A percentile compares a stretch with the other conserved stretches of the same genome.
Evolutionary conservation across 1,140 invertebrate genomes (phyloP).

Genomic region (Saccostrea cuccullata): DNA sequence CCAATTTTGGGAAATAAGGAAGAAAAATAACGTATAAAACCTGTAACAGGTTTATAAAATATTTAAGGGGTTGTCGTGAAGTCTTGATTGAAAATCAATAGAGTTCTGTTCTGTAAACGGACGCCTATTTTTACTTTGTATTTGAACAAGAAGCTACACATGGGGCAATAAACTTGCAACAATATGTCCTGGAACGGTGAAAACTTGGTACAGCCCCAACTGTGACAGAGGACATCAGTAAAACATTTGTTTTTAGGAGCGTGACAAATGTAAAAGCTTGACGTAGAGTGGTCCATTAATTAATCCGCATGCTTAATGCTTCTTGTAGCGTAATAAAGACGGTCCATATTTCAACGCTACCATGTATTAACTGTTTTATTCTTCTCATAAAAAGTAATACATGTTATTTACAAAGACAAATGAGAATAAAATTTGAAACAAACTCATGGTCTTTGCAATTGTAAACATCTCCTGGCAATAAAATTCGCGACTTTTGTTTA

Average conservation of each 20-base stretch:
- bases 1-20: neutral
- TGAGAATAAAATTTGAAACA: neutral
- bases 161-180: neutral
- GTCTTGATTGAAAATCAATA: constrained; percentile 28
- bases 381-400: neutral
- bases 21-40: neutral
- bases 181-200: neutral
- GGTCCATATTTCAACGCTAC: neutral
- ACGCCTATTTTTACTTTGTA: neutral
- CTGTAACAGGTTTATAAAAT: constrained; percentile 19
- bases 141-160: neutral
- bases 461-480: neutral
- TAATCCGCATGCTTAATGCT: neutral
- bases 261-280: neutral
- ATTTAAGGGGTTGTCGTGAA: constrained; percentile 34
- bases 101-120: neutral
- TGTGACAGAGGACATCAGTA: neutral
- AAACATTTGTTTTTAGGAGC: too few species aligned
- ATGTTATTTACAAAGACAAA: neutral
- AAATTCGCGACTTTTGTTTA: neutral
- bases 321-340: neutral
- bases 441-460: neutral
- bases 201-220: neutral
- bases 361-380: neutral
- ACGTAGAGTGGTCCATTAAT: neutral